These are phyloP conservation scores for Hoplodrina ambigua DNA, from an alignment of 2,888 invertebrate genomes.

Conservation along the genomic window DNA sequence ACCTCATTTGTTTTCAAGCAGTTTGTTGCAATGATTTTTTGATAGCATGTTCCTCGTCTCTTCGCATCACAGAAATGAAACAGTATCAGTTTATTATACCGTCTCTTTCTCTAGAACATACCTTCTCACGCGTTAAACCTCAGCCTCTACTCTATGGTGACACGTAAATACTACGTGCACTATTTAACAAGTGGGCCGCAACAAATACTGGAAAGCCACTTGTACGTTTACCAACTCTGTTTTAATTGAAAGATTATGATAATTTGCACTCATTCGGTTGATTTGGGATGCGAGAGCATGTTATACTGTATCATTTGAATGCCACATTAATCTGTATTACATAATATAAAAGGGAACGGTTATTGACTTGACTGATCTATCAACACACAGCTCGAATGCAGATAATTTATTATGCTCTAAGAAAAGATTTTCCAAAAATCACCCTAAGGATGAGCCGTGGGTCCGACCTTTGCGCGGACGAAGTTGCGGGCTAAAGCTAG, in stretches of 20 bases:
- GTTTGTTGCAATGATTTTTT: too few species aligned
- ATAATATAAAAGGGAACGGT: too few species aligned
- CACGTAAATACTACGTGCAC: conserved; percentile 83
- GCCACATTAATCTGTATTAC: not conserved
- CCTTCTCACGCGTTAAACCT: conserved; percentile 67
- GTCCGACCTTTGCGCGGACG: too few species aligned
- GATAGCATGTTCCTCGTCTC: too few species aligned
- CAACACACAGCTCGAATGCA: too few species aligned
- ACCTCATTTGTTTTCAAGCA: too few species aligned
- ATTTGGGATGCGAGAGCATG: conserved; percentile 39
- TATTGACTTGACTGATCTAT: too few species aligned
- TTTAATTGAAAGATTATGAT: conserved; percentile 62
- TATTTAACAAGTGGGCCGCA: conserved; percentile 82
- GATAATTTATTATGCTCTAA: too few species aligned
- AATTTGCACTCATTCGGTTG: conserved; percentile 43
- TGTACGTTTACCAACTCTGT: conserved; percentile 64
- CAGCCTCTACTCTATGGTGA: conserved; percentile 75
- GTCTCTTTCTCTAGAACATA: conserved; percentile 61
- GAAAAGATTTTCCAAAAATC: too few species aligned
- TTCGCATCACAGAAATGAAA: not conserved
- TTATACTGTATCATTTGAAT: conserved; percentile 20
- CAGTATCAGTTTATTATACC: conserved; percentile 40
- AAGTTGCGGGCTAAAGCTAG: too few species aligned
- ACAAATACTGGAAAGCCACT: conserved; percentile 73
- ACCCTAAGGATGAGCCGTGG: too few species aligned